phyloP scores from a whole-genome alignment of 2,113 vertebrate genomes.

The Xenopus tropicalis region DNA sequence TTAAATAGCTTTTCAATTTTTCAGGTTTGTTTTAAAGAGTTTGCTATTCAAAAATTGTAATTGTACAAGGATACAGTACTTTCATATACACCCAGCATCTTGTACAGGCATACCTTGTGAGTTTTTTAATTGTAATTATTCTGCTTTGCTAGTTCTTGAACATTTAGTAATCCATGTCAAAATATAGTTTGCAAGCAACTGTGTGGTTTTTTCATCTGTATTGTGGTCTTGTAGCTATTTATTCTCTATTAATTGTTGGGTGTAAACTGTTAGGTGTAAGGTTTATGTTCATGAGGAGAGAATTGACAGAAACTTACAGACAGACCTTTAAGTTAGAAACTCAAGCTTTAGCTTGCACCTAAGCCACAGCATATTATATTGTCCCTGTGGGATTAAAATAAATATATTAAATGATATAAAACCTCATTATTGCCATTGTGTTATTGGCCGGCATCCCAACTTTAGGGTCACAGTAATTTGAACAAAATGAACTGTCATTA shows the following conservation, averaged over 20 bases:
- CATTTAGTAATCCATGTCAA: conserved; percentile 57
- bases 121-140: conserved; percentile 43
- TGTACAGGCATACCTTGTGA: neutral
- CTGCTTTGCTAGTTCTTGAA: conserved; percentile 41
- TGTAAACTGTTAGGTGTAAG: conserved; percentile 50
- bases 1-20: conserved; percentile 51
- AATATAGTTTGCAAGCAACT: conserved; percentile 55
- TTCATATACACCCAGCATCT: conserved; percentile 38
- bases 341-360: too few species aligned
- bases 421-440: too few species aligned
- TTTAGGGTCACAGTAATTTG: too few species aligned
- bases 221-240: conserved; percentile 41
- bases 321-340: too few species aligned
- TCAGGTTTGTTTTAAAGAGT: conserved; percentile 9
- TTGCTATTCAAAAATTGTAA: conserved; percentile 12
- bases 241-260: conserved; percentile 48
- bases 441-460: too few species aligned
- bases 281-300: neutral
- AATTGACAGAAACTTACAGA: too few species aligned
- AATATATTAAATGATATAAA: too few species aligned
- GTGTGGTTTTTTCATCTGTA: conserved; percentile 44
- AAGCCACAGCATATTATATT: too few species aligned
- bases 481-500: too few species aligned
- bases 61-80: conserved; percentile 15
- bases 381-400: too few species aligned